Evolutionary conservation across 2,888 invertebrate genomes (phyloP), one percentile per base, ranked within the genome.

Genomic region (Metellina segmentata): DNA sequence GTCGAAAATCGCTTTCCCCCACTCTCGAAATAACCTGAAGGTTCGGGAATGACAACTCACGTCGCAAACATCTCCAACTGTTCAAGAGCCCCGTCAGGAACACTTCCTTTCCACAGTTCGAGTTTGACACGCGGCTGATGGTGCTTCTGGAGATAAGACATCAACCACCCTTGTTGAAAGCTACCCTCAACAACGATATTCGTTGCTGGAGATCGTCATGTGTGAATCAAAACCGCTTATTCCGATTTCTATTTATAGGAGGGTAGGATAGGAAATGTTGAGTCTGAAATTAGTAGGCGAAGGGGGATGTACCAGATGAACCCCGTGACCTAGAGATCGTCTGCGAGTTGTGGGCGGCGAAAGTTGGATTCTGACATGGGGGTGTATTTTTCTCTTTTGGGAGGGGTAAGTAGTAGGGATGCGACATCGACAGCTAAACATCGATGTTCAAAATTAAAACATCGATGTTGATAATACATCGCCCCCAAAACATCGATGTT

Each of bases 11-110:
- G 53, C 79, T 8, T 51, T 53, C 79, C 34, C 74, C 19, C 83
- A 34, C 52, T 34, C 53, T n/a, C n/a, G 53, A 77, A 85, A 52
- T 81, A n/a, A 19, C 19, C 69, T 69, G 74, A n/a, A 20, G n/a
- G n/a, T 11, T 51, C 48, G 75, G 20, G n/a, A 74, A 75, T 77
- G 16, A 75, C 78, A 87, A 87, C 78, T 78, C 70, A 34, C 16
- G n/a, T 11, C 51, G 51, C 71, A 51, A 48, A 71, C 52, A 49
- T 52, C 52, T 83, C 79, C 79, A 79, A 70, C 51, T 52, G 70
- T 34, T 69, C 77, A 48, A 19, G 61, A n/a, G 8, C 52, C 77
- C 61, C 48, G 34, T 77, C 61, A n/a, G 11, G 85, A 16, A 85
- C 61, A 61, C 61, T 61, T 77, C 61, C 77, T 9, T 69, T 69